phyloP scores from a whole-genome alignment of 2,888 invertebrate genomes.

The Druceiella hillmani region DNA sequence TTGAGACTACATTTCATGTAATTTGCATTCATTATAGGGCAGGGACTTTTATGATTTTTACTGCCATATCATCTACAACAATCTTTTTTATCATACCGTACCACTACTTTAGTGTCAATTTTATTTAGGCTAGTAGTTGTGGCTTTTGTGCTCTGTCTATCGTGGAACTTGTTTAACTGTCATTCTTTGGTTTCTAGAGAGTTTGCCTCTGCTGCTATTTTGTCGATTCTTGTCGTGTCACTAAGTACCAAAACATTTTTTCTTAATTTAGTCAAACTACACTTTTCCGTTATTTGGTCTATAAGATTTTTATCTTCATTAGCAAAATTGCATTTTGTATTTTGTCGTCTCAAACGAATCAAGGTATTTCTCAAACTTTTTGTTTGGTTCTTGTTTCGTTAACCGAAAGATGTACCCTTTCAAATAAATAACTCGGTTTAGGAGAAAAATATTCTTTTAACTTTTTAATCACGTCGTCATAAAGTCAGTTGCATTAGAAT shows the following conservation, averaged over 20 bases:
- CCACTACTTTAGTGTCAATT: no score
- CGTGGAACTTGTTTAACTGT: no score
- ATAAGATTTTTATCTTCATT: slow-evolving; percentile 14
- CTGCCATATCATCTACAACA: no score
- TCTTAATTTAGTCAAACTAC: slow-evolving; percentile 12
- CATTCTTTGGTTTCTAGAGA: no score
- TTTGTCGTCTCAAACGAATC: slow-evolving; percentile 19
- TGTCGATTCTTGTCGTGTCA: no score
- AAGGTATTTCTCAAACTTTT: slow-evolving; percentile 29
- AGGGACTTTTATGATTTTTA: no score
- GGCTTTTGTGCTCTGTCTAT: no score
- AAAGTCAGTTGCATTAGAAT: slow-evolving; percentile 11
- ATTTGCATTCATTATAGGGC: no score
- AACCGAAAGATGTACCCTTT: slow-evolving; percentile 28
- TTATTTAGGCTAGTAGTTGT: no score
- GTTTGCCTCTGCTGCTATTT: no score
- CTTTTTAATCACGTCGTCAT: slow-evolving; percentile 14
- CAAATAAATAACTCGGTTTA: slow-evolving; percentile 23
- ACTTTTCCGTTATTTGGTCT: slow-evolving; percentile 19
- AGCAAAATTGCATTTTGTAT: slow-evolving; percentile 15
- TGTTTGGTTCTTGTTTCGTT: slow-evolving; percentile 26
- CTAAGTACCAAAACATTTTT: slow-evolving; percentile 21
- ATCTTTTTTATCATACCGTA: no score
- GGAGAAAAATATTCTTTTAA: slow-evolving; percentile 24
- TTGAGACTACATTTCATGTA: no score